A percentile compares a stretch with the other conserved stretches of the same genome.
Conservation (phyloP, 1,140 invertebrate genomes). For the Cydia strobilella region DNA sequence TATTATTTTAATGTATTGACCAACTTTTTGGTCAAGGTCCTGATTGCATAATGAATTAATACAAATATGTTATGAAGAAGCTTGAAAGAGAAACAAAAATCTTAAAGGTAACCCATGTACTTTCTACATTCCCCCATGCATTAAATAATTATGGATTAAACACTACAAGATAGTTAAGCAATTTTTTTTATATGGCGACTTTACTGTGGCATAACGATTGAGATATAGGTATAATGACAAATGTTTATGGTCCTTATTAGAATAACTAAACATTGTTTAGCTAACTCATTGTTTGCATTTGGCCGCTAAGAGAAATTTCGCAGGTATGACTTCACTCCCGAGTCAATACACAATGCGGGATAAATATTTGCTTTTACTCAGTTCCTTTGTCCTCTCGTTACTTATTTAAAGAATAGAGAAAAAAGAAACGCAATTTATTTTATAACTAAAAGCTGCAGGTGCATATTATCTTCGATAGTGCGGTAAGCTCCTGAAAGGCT, state of each 20-base stretch:
- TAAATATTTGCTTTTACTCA: slow-evolving; percentile 30
- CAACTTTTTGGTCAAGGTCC: too few species aligned
- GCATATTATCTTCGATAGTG: slow-evolving; percentile 44
- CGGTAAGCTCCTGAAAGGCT: slow-evolving; percentile 39
- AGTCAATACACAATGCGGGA: slow-evolving; percentile 16
- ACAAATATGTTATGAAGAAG: too few species aligned
- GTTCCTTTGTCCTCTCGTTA: slow-evolving; percentile 7
- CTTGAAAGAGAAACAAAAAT: too few species aligned
- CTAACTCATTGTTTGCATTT: slow-evolving; percentile 18
- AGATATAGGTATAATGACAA: too few species aligned
- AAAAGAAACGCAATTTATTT: slow-evolving; percentile 12
- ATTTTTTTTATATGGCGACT: too few species aligned
- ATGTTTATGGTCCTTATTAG: background rate
- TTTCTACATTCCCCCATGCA: too few species aligned
- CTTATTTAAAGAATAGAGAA: slow-evolving; percentile 3
- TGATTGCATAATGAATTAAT: too few species aligned
- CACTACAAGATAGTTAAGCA: too few species aligned
- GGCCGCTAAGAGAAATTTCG: slow-evolving; percentile 14
- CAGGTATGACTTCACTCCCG: slow-evolving; percentile 18
- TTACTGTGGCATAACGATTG: too few species aligned
- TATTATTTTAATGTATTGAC: too few species aligned
- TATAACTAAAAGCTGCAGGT: slow-evolving; percentile 13
- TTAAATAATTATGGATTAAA: too few species aligned
- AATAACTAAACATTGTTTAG: background rate
- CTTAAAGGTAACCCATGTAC: too few species aligned